phyloP scores from a whole-genome alignment of 2,797 vertebrate species.

The Neopelma chrysocephalum region DNA sequence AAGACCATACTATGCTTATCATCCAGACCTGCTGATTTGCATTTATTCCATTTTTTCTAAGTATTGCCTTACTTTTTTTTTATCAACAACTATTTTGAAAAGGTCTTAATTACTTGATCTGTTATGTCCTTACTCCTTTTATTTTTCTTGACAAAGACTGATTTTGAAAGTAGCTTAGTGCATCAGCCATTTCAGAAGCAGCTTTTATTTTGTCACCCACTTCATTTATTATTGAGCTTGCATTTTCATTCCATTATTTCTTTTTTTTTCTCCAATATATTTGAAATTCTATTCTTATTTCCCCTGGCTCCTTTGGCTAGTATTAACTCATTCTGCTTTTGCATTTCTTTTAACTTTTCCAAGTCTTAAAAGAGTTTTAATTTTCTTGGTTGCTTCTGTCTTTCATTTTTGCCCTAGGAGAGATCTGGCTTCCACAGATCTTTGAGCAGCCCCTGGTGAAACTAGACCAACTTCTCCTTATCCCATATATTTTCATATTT shows the following conservation, averaged over 20 bases:
- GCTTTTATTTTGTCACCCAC: slow-evolving; percentile 52
- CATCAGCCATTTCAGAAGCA: slow-evolving; percentile 50
- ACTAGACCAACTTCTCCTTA: not conserved
- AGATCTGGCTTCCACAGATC: not conserved
- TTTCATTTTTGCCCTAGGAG: slow-evolving; percentile 24
- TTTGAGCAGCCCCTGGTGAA: slow-evolving; percentile 7
- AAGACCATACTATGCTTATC: slow-evolving; percentile 36
- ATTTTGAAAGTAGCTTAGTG: slow-evolving; percentile 35
- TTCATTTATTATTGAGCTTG: slow-evolving; percentile 50
- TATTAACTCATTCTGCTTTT: slow-evolving; percentile 44
- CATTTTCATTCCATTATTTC: slow-evolving; percentile 48
- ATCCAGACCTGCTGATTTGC: slow-evolving; percentile 29
- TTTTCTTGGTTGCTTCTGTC: slow-evolving; percentile 22
- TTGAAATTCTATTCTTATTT: slow-evolving; percentile 56
- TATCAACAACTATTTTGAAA: slow-evolving; percentile 58
- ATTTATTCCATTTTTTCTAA: slow-evolving; percentile 35
- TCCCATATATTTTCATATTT: not conserved
- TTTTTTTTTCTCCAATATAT: slow-evolving; percentile 8
- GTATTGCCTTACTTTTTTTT: slow-evolving; percentile 40
- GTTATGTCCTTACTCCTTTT: slow-evolving; percentile 37
- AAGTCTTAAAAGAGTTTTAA: slow-evolving; percentile 39
- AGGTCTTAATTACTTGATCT: slow-evolving; percentile 58
- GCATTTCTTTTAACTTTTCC: slow-evolving; percentile 44
- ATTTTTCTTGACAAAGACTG: slow-evolving; percentile 49
- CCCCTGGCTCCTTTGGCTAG: slow-evolving; percentile 41